Conservation (phyloP, 2,888 invertebrate species). For the Harpagoxenus sublaevis region DNA sequence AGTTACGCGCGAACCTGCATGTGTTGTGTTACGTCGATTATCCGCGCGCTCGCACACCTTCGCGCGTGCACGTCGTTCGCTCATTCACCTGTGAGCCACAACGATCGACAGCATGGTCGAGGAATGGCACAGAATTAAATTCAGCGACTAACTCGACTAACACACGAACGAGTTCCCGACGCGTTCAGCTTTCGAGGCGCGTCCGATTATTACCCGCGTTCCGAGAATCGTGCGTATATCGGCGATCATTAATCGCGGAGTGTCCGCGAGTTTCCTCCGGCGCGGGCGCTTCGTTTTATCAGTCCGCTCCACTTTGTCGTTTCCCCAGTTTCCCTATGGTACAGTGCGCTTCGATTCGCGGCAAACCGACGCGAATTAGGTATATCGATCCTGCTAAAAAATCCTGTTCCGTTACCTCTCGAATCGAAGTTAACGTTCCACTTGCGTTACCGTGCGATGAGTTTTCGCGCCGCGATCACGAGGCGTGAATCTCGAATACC, state of each 20-base stretch:
- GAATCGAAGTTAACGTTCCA: neutral
- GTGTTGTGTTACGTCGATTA: constrained; percentile 21
- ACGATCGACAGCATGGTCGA: neutral
- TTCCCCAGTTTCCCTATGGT: neutral
- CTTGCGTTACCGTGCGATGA: neutral
- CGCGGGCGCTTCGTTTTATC: constrained; percentile 14
- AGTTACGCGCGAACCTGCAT: constrained; percentile 22
- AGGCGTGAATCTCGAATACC: too few species aligned
- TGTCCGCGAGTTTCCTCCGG: constrained; percentile 22
- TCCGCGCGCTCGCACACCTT: neutral
- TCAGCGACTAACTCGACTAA: neutral
- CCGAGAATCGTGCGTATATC: constrained; percentile 39
- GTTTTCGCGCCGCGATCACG: too few species aligned
- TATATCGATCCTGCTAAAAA: neutral
- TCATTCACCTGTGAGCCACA: constrained; percentile 31
- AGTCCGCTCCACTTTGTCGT: constrained; percentile 41
- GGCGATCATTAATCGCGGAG: constrained; percentile 48
- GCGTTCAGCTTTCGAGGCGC: constrained; percentile 38
- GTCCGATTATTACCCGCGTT: constrained; percentile 41
- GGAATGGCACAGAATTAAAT: constrained; percentile 8
- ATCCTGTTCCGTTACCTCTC: constrained; percentile 1
- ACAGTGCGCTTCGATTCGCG: neutral
- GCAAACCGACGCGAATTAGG: neutral
- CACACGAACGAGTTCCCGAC: neutral
- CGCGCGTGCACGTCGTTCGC: neutral